Evolutionary conservation across 2,113 vertebrate genomes (phyloP), one percentile per base, ranked within the genome.

Genomic region (Micromys minutus): DNA sequence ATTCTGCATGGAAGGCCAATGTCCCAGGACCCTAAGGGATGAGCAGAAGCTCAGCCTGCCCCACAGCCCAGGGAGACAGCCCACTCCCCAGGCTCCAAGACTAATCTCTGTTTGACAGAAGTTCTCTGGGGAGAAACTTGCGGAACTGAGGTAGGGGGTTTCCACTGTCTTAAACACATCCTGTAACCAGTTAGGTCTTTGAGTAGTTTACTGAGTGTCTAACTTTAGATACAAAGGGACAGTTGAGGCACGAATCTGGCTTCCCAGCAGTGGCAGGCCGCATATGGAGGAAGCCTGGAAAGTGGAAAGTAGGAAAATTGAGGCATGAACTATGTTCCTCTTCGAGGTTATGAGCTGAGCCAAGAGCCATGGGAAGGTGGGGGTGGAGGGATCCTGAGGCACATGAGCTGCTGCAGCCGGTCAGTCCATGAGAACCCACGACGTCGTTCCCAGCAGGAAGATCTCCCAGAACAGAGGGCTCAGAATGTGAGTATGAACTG

Each of bases 61-160:
- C 7, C 34, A 15, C 4, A 26, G 15, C 7, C 36, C 10, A 11
- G 24, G 52, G 80, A 19, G 0, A 4, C 2, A 24, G n/a, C 3
- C 8, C 80, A 55, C n/a, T 42, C n/a, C 15, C 29, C 57, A 17
- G n/a, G 34, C 36, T 13, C 57, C 57, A 17, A 29, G n/a, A 10
- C 55, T 83, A 13, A 8, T n/a, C 77, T 80, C 50, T n/a, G 19
- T 22, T 55, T 80, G 50, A 19, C 77, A 36, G 50, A 52, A 5
- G 9, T 61, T 83, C 55, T 22, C n/a, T 83, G 55, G 13, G 59
- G 79, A 39, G 29, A 61, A 17, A 16, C 79, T 10, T n/a, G n/a
- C 29, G 24, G n/a, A 9, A 39, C 79, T 4, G 52, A 59, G 22
- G 57, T 55, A 59, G 57, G 57, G 24, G 7, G 16, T 42, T 42